These are phyloP conservation scores for Arge pagana DNA, from an alignment of 2,888 invertebrate genomes.

Conservation along the genomic window DNA sequence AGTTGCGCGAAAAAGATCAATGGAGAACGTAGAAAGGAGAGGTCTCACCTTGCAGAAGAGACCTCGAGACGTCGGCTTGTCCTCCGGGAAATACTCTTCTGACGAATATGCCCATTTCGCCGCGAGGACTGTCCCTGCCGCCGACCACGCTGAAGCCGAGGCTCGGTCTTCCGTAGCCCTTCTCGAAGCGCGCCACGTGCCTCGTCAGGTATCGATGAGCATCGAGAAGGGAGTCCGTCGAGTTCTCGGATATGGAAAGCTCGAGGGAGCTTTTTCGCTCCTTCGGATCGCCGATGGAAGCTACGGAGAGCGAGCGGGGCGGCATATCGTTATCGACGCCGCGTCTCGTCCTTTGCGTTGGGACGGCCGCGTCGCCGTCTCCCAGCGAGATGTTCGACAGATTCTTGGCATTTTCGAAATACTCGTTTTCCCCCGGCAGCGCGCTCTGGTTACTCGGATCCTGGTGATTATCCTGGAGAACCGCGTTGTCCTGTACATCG, in stretches of 20 bases:
- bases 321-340: neutral
- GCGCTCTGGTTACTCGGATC: conserved; percentile 31
- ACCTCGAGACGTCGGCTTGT: conserved; percentile 64
- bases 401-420: conserved; percentile 46
- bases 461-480: no score
- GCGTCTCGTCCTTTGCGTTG: conserved; percentile 7
- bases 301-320: no score
- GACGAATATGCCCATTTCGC: conserved; percentile 68
- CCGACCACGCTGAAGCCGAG: conserved; percentile 70
- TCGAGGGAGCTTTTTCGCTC: conserved; percentile 34
- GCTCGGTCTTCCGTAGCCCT: conserved; percentile 64
- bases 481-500: no score
- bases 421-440: conserved; percentile 42
- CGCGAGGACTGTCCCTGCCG: conserved; percentile 65
- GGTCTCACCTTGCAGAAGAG: conserved; percentile 62
- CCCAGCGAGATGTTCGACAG: conserved; percentile 43
- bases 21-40: neutral
- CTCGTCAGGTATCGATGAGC: conserved; percentile 46
- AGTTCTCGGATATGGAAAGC: no score
- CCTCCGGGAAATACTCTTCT: conserved; percentile 66
- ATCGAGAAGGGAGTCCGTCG: conserved; percentile 38
- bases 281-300: no score
- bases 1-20: neutral
- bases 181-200: conserved; percentile 56
- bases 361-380: conserved; percentile 29